A percentile compares a stretch with the other conserved stretches of the same genome.
Conservation (phyloP, 2,888 invertebrate genomes). For the Xanthorhoe spadicearia region DNA sequence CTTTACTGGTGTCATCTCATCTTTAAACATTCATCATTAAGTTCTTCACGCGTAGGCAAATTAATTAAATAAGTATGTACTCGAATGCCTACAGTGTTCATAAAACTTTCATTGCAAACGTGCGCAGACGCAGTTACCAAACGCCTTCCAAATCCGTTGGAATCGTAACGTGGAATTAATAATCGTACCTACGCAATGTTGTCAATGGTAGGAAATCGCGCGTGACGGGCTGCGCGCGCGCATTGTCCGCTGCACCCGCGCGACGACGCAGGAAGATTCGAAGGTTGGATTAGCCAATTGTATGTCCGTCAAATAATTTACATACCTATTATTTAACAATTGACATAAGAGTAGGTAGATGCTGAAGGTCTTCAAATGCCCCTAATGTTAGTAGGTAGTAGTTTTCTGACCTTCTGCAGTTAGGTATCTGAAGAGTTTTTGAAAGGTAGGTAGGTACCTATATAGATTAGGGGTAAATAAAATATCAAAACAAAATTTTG, state of each 20-base stretch:
- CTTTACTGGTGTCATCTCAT: neutral
- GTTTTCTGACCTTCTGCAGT: no score
- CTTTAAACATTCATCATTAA: neutral
- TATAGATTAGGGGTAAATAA: no score
- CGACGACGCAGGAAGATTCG: slow-evolving; percentile 12
- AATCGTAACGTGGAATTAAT: slow-evolving; percentile 26
- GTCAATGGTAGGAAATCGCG: slow-evolving; percentile 32
- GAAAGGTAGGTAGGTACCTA: no score
- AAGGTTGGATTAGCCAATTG: slow-evolving; percentile 10
- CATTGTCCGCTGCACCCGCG: slow-evolving; percentile 17
- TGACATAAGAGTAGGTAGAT: no score
- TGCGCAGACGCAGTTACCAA: slow-evolving; percentile 31
- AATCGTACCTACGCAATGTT: slow-evolving; percentile 30
- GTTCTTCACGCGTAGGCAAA: neutral
- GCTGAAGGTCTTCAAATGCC: no score
- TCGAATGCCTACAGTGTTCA: neutral
- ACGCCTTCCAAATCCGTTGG: slow-evolving; percentile 28
- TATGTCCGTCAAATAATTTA: neutral
- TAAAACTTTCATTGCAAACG: slow-evolving; percentile 3
- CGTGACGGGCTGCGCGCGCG: slow-evolving; percentile 21
- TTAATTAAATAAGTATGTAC: neutral
- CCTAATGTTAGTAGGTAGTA: no score
- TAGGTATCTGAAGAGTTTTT: no score
- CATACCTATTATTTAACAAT: neutral
- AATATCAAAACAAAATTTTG: no score